A percentile compares a stretch with the other conserved stretches of the same genome.
Conservation (phyloP, 2,797 vertebrate genomes). For the Streptopelia turtur region DNA sequence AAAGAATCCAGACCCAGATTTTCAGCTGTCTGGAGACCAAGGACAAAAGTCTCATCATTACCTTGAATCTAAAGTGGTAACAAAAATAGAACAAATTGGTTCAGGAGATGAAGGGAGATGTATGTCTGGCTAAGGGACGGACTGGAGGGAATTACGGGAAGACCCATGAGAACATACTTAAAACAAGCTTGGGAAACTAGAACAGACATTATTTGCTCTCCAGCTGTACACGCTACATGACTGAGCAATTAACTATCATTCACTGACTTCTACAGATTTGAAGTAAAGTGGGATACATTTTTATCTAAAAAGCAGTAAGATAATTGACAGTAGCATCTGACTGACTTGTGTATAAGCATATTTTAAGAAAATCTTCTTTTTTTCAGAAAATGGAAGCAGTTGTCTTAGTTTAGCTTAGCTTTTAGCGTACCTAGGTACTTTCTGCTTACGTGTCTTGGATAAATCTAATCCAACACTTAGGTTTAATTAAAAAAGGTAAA, state of each 20-base stretch:
- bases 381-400: background rate
- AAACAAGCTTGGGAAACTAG: background rate
- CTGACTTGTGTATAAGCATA: background rate
- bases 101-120: background rate
- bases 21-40: conserved; percentile 27
- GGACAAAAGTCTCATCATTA: conserved; percentile 21
- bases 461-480: background rate
- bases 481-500: background rate
- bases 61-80: background rate
- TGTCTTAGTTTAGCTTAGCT: background rate
- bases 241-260: conserved; percentile 50
- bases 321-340: background rate
- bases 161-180: background rate
- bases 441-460: background rate
- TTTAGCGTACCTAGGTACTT: background rate
- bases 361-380: background rate
- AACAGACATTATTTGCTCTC: conserved; percentile 36
- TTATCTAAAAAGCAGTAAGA: background rate
- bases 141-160: background rate
- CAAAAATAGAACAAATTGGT: conserved; percentile 26
- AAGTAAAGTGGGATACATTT: background rate
- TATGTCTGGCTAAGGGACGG: background rate
- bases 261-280: background rate
- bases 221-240: background rate
- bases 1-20: conserved; percentile 18